Base-by-base conservation (phyloP, 2,113 vertebrate species). In the Centropristis striata region DNA sequence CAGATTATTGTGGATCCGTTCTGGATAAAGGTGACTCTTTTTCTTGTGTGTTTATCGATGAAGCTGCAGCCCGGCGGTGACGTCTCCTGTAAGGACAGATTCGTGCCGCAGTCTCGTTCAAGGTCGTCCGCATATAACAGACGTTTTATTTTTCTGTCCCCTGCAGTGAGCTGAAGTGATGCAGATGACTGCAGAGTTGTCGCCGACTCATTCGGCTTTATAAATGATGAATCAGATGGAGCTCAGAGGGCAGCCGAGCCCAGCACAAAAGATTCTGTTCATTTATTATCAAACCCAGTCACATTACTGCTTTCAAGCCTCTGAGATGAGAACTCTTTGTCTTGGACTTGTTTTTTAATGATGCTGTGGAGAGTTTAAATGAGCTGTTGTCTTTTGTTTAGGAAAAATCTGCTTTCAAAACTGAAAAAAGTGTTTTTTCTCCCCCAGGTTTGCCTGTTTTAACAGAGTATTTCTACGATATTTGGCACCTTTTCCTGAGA, bases 191-290 rank as follows among this genome's bases (percentile, higher is more conserved):
- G 72, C 72, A 18, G 76, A 47, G 74, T 18, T 36, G 74, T 57
- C 44, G 1, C 27, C 66, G 16, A 53, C 57, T 80, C 71, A 4
- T 44, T 71, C 42, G 10, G 55, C 21, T 67, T 75, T 14, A 81
- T 69, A 50, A 81, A 76, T 53, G 74, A 86, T 70, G 63, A 51
- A 79, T 89, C 78, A 47, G 65, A 44, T 0, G 10, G 10, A 5
- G 46, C 57, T 71, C 11, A 27, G 72, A 77, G 72, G 78, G 49
- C 63, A 20, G 11, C 42, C 14, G 47, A 14, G 13, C 51, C 53
- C 32, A 11, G 25, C 46, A 36, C 46, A 55, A 42, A 66, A 18
- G 25, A n/a, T 74, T 65, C 27, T 27, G 36, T 57, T 36, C 51
- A 58, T 75, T 37, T 53, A 71, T 57, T 68, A 63, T 25, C 42